A percentile compares a stretch with the other conserved stretches of the same genome.
These are phyloP conservation scores for Pollenia angustigena DNA, from an alignment of 2,888 invertebrate species.

Conservation along the genomic window DNA sequence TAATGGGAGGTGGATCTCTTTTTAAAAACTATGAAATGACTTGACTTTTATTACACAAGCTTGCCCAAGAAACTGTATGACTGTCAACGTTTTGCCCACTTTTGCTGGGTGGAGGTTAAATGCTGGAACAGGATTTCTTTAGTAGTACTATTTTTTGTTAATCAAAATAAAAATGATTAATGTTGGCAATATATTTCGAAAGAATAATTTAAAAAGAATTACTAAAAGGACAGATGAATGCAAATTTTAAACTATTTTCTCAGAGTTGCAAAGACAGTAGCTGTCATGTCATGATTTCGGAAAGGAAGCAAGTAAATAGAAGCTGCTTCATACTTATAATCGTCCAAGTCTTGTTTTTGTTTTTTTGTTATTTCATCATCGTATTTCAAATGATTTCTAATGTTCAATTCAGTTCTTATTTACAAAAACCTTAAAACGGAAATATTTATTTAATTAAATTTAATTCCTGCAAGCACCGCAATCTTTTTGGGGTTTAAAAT, in stretches of 20 bases:
- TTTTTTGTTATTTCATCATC: no score
- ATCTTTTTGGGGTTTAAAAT: not conserved
- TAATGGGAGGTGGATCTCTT: constrained; percentile 60
- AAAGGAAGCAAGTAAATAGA: not conserved
- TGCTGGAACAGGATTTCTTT: constrained; percentile 36
- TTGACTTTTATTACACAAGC: constrained; percentile 67
- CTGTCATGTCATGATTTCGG: not conserved
- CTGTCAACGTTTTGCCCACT: constrained; percentile 44
- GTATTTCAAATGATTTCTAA: no score
- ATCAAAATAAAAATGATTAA: constrained; percentile 55
- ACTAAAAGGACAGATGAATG: constrained; percentile 4
- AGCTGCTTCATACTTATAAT: no score
- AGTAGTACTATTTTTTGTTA: constrained; percentile 20
- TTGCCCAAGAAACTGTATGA: constrained; percentile 30
- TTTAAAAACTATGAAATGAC: constrained; percentile 64
- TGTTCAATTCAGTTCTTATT: no score
- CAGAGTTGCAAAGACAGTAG: not conserved
- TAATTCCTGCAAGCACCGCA: not conserved
- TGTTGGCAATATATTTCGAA: constrained; percentile 30
- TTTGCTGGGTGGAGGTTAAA: constrained; percentile 48
- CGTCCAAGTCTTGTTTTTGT: no score
- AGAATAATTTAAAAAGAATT: constrained; percentile 34
- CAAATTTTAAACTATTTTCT: constrained; percentile 33
- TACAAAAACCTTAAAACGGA: constrained; percentile 39
- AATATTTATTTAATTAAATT: constrained; percentile 58